Evolutionary conservation across 2,113 vertebrate genomes (phyloP).

Genomic region (Phocoena phocoena): DNA sequence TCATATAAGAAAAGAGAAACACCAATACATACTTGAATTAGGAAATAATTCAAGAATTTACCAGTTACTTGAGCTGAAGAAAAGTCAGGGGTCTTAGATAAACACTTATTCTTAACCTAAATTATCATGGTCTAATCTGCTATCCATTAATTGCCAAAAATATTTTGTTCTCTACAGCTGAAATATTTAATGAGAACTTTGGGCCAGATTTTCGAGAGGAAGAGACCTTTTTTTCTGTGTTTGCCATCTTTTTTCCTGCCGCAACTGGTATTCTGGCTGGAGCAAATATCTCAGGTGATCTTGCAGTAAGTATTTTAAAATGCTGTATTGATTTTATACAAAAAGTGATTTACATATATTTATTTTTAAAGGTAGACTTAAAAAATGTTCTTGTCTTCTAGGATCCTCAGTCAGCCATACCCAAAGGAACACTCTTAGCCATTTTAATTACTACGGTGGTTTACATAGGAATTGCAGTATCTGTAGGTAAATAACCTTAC

Average conservation of each 20-base stretch:
- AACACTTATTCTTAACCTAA: background rate
- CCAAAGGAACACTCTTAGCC: slow-evolving; percentile 96
- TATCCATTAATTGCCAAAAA: slow-evolving; percentile 12
- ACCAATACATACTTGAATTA: background rate
- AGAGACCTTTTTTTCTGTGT: slow-evolving; percentile 96
- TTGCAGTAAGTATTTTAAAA: slow-evolving; percentile 89
- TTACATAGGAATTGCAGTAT: slow-evolving; percentile 94
- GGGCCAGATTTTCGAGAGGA: slow-evolving; percentile 91
- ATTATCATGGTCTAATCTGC: background rate
- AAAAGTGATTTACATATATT: background rate
- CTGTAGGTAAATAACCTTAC: slow-evolving; percentile 88
- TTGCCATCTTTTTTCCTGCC: slow-evolving; percentile 98
- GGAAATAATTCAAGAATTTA: background rate
- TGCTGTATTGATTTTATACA: background rate
- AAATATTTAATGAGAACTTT: slow-evolving; percentile 96
- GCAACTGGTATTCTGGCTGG: slow-evolving; percentile 98
- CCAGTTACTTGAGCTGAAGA: background rate
- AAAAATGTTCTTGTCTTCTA: slow-evolving; percentile 80
- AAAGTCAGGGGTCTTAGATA: background rate
- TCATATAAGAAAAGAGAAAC: background rate
- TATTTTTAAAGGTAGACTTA: slow-evolving; percentile 51
- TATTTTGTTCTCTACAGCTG: slow-evolving; percentile 82
- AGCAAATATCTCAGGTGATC: slow-evolving; percentile 99
- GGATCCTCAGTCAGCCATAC: slow-evolving; percentile 98
- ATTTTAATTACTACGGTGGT: slow-evolving; percentile 96